Conservation (phyloP, 2,113 vertebrate species). For the Copsychus sechellarum region DNA sequence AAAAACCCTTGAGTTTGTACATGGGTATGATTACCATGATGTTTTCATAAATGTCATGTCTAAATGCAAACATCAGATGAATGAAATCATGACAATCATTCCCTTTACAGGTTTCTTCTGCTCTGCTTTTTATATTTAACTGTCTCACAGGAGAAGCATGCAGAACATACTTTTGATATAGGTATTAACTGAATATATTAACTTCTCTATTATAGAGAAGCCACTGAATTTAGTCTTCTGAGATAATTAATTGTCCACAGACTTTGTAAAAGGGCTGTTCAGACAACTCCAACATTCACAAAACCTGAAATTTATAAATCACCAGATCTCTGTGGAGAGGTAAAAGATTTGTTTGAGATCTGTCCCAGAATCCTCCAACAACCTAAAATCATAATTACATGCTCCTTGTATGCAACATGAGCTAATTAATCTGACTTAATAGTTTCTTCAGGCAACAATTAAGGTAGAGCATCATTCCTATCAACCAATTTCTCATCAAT, state of each 20-base stretch:
- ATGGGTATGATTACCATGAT: background rate
- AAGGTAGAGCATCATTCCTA: background rate
- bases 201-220: background rate
- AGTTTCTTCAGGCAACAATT: background rate
- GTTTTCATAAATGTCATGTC: background rate
- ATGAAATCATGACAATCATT: background rate
- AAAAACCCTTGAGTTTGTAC: background rate
- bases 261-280: background rate
- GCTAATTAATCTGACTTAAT: background rate
- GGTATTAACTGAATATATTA: background rate
- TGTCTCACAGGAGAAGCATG: background rate
- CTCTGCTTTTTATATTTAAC: background rate
- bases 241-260: background rate
- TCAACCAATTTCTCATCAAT: background rate
- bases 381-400: constrained; percentile 55
- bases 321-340: constrained; percentile 55
- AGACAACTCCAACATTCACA: background rate
- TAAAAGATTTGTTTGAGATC: constrained; percentile 72
- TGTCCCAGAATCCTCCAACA: constrained; percentile 75
- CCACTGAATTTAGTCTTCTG: background rate
- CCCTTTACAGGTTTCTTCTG: background rate
- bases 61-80: background rate
- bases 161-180: background rate
- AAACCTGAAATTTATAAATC: constrained; percentile 70
- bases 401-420: background rate